phyloP scores from a whole-genome alignment of 2,113 vertebrate species.

The Baryphthengus martii region DNA sequence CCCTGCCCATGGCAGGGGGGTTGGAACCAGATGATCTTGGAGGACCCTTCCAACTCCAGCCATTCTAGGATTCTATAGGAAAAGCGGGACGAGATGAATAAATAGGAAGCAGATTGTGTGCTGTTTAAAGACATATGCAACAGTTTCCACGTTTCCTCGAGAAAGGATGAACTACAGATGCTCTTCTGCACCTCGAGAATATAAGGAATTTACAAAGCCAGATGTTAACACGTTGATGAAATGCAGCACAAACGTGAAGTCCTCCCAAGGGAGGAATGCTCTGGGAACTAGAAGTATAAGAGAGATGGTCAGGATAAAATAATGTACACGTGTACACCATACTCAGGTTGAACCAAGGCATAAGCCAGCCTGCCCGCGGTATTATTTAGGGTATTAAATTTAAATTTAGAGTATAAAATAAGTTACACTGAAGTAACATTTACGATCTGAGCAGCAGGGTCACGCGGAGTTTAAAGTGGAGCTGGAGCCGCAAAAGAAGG shows the following conservation, averaged over 20 bases:
- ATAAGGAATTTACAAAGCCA: slow-evolving; percentile 32
- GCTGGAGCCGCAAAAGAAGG: neutral
- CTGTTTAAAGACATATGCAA: neutral
- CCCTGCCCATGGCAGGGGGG: too few relatives aligned
- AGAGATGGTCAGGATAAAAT: neutral
- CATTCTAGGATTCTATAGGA: too few relatives aligned
- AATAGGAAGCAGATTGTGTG: neutral
- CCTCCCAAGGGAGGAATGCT: neutral
- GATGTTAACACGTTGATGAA: slow-evolving; percentile 37
- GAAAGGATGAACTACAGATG: slow-evolving; percentile 17
- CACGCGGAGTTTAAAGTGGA: neutral
- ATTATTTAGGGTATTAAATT: neutral
- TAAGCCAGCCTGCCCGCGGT: neutral
- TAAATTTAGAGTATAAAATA: neutral
- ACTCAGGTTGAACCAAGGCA: neutral
- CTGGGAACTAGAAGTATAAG: neutral
- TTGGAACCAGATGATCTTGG: too few relatives aligned
- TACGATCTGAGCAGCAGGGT: neutral
- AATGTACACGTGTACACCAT: neutral
- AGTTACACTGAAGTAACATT: neutral
- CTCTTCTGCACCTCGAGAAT: neutral
- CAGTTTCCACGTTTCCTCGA: neutral
- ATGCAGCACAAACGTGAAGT: neutral
- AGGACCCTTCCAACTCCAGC: too few relatives aligned
- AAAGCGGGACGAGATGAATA: neutral